Evolutionary conservation across 1,140 invertebrate species (phyloP).

Genomic region (Trachymyrmex cornetzi): DNA sequence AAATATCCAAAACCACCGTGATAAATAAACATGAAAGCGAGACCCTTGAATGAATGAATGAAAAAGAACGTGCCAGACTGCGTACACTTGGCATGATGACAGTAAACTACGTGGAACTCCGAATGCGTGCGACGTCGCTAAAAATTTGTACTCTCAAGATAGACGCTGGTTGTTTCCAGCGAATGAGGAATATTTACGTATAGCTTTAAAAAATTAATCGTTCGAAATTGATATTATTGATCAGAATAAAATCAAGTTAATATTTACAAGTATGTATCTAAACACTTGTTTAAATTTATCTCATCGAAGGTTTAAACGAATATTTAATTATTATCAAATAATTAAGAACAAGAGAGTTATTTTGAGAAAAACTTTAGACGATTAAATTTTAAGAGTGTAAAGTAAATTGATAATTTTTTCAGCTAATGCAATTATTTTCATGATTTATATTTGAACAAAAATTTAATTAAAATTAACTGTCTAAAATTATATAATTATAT

Average conservation of each 20-base stretch:
- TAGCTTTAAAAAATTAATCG: background rate
- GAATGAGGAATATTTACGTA: constrained; percentile 20
- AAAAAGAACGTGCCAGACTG: constrained; percentile 58
- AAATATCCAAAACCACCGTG: background rate
- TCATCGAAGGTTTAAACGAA: background rate
- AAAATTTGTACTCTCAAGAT: constrained; percentile 22
- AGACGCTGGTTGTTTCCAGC: background rate
- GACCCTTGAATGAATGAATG: constrained; percentile 52
- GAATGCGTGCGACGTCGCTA: constrained; percentile 23
- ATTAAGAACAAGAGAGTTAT: background rate
- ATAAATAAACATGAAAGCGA: constrained; percentile 10
- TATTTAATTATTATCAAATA: background rate
- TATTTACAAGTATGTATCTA: background rate
- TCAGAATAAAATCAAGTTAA: background rate
- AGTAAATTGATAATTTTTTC: background rate
- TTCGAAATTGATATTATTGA: background rate
- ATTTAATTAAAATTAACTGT: background rate
- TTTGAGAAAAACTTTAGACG: background rate
- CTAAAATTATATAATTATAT: too few species aligned
- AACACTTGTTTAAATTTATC: background rate
- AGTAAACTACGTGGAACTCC: constrained; percentile 42
- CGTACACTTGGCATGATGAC: constrained; percentile 70
- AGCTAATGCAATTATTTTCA: background rate
- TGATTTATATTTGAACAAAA: background rate
- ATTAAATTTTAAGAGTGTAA: background rate